Base-by-base conservation (phyloP, 2,888 invertebrate species). In the Brenthis daphne region DNA sequence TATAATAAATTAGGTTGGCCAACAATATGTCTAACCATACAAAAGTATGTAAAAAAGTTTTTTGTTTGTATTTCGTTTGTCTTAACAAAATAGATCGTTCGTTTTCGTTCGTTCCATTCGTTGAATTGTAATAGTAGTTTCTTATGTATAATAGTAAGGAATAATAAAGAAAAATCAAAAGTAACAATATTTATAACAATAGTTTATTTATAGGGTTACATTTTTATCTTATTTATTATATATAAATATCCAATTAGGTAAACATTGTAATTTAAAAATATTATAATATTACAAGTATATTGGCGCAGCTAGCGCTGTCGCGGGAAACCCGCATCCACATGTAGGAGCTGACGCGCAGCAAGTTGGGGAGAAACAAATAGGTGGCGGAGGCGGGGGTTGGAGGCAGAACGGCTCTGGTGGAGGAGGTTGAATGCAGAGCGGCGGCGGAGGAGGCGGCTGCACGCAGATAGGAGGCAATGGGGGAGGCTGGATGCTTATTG, bases 401-500 rank as follows among this genome's bases (percentile, higher is more conserved):
- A 88, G 78, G 71, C 83, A 83, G 73, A 85, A 77, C 1, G 85
- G 85, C 16, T 81, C 83, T 3, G 80, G 80, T 3, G 77, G 76
- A 0, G 85, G 85, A 11, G 85, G 85, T 68, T 85, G 85, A 16
- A 84, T 76, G 53, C 76, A 77, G 73, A 88, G 75, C 0, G 87
- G 81, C 1, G 86, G 84, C 0, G 86, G 85, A 1, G 80, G 80
- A 6, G 89, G 89, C 3, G 87, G 85, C 69, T 89, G 89, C 2
- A 89, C 81, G 74, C 82, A 85, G n/a, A 90, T 76, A 2, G 90
- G 86, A 3, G 86, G 86, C 3, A 85, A 71, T 0, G 85, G 83
- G 11, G 90, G 89, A 6, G 89, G 90, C 48, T 90, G 88, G 5
- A 89, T 69, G 29, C 81, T 87, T 54, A 91, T 77, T 0, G 91